Evolutionary conservation across 2,113 vertebrate species (phyloP).

Genomic region (Oenanthe melanoleuca): DNA sequence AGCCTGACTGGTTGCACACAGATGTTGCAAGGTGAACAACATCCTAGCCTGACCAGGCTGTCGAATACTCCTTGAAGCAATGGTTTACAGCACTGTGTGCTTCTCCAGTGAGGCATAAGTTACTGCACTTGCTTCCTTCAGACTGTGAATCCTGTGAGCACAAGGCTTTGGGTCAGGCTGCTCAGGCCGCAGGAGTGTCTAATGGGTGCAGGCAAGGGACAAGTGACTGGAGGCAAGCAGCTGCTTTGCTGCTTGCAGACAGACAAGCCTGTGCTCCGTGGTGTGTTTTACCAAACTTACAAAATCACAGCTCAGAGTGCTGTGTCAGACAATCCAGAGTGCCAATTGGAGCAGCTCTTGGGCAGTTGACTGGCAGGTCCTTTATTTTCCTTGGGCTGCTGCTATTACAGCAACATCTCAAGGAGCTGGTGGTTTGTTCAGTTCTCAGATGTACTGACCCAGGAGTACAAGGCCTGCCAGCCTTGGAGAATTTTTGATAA

Average conservation of each 20-base stretch:
- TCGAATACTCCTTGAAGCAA: background rate
- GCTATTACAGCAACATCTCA: background rate
- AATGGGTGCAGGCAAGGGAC: background rate
- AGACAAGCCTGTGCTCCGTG: background rate
- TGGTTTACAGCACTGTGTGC: background rate
- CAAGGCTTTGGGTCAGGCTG: background rate
- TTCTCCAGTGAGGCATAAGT: background rate
- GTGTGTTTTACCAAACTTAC: fast-evolving
- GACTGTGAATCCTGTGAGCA: background rate
- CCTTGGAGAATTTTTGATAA: background rate
- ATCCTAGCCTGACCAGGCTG: background rate
- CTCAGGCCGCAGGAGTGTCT: background rate
- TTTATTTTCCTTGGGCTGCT: background rate
- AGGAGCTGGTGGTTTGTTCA: background rate
- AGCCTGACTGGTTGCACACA: background rate
- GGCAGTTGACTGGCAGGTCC: background rate
- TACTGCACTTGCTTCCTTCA: background rate
- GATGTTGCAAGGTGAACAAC: background rate
- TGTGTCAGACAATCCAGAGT: background rate
- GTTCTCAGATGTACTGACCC: background rate
- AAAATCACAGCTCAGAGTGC: background rate
- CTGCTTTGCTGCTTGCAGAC: background rate
- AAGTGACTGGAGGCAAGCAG: background rate
- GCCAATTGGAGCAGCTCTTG: background rate
- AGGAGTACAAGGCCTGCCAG: background rate